A percentile compares a stretch with the other conserved stretches of the same genome.
phyloP scores from a whole-genome alignment of 2,888 invertebrate species.

The Bedellia somnulentella region DNA sequence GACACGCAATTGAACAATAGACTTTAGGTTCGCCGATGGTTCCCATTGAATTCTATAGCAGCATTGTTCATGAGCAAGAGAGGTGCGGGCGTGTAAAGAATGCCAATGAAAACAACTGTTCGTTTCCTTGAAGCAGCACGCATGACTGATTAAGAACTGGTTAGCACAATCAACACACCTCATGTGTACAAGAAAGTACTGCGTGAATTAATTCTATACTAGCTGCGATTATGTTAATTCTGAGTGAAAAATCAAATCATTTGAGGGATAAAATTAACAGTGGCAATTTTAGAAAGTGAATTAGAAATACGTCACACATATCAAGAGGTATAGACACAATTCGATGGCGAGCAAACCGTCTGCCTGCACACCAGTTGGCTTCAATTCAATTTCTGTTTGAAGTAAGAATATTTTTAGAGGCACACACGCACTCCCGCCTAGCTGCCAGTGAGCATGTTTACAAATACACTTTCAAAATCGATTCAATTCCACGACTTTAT shows the following conservation, averaged over 20 bases:
- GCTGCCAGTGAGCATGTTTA: constrained; percentile 38
- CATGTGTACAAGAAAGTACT: constrained; percentile 28
- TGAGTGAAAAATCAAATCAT: no score
- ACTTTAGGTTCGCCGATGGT: constrained; percentile 11
- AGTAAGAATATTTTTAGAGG: constrained; percentile 46
- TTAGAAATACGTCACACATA: no score
- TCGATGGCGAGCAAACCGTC: constrained; percentile 27
- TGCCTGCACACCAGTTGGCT: constrained; percentile 40
- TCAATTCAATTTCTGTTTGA: constrained; percentile 53
- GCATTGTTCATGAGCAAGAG: constrained; percentile 2
- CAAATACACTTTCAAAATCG: constrained; percentile 43
- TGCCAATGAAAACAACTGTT: constrained; percentile 49
- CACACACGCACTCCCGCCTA: constrained; percentile 35
- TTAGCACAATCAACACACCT: constrained; percentile 41
- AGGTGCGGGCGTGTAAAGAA: constrained; percentile 33
- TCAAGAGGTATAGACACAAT: no score
- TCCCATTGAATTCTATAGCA: constrained; percentile 14
- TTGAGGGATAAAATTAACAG: no score
- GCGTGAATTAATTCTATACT: constrained; percentile 38
- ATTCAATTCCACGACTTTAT: constrained; percentile 50
- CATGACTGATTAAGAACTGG: constrained; percentile 42
- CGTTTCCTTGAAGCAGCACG: constrained; percentile 45
- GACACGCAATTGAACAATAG: not conserved
- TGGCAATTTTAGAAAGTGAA: no score
- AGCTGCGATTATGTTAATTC: constrained; percentile 14